A percentile compares a stretch with the other conserved stretches of the same genome.
These are phyloP conservation scores for Drosophila tropicalis DNA, from an alignment of 1,140 invertebrate genomes.

Conservation along the genomic window DNA sequence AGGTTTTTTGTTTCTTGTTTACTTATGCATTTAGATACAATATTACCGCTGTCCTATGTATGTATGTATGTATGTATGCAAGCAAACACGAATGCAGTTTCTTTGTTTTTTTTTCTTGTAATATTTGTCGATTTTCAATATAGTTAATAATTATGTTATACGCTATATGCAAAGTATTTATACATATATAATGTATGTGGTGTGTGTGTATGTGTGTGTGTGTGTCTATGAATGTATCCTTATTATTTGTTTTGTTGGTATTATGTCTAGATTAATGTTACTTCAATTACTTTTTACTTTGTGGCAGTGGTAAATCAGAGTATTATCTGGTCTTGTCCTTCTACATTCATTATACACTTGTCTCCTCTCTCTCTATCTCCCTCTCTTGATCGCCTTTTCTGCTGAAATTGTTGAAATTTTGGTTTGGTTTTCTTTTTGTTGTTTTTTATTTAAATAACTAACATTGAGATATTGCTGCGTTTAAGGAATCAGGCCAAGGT, in stretches of 20 bases:
- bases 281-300: constrained; percentile 59
- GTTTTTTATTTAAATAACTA: constrained; percentile 1
- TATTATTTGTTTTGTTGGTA: constrained; percentile 29
- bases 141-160: constrained; percentile 25
- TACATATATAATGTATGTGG: constrained; percentile 7
- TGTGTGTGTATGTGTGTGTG: neutral
- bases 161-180: constrained; percentile 37
- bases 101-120: constrained; percentile 38
- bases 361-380: neutral
- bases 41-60: constrained; percentile 42
- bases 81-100: constrained; percentile 40
- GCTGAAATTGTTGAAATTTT: constrained; percentile 34
- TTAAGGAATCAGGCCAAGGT: constrained; percentile 1
- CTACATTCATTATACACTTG: neutral
- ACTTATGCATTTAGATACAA: constrained; percentile 57
- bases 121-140: constrained; percentile 37
- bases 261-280: constrained; percentile 62
- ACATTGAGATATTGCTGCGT: constrained; percentile 7
- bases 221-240: constrained; percentile 28
- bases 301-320: constrained; percentile 83
- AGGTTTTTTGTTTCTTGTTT: constrained; percentile 35
- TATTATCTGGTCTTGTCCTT: constrained; percentile 58
- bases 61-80: constrained; percentile 48
- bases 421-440: constrained; percentile 7
- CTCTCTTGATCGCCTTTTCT: neutral